Base-by-base conservation (phyloP, 2,797 vertebrate species). In the Tokudaia tokunoshimensis region DNA sequence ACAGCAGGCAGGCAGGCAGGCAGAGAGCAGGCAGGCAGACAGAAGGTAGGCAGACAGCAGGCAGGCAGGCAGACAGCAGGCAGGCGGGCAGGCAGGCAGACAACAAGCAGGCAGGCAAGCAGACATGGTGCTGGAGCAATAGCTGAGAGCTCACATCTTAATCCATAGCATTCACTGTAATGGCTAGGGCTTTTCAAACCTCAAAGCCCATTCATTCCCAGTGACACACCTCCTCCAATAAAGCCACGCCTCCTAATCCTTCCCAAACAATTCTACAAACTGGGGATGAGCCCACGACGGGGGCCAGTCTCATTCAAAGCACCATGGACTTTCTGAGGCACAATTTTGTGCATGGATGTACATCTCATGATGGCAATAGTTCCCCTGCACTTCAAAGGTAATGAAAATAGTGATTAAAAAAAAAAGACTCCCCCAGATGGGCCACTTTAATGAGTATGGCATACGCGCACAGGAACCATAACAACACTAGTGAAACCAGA, bases 401-500 rank as follows among this genome's bases (percentile, higher is more conserved):
- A 11, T 70, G 12, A 52, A 86, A 70, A 24, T 90, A n/a, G 72
- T 96, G 92, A 80, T 31, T 34, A 61, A 72, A 19, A 76, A 89
- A 67, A 86, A 67, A 89, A 81, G 83, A 72, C 47, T 37, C 0
- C 1, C 57, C 50, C n/a, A 89, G 96, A 96, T 22, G 67, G 84
- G 26, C n/a, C 15, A 12, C 55, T 85, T 92, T 86, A 87, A 61
- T 84, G 63, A 95, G 92, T 20, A 88, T 74, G 78, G 31, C 34
- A 44, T 65, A 65, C 65, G n/a, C 63, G 52, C 87, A 34, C 0
- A 59, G 76, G 79, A 91, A 50, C 55, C 74, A 75, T 75, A 78
- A 80, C 4, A n/a, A 37, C 87, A 57, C 89, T 89, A 91, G 92
- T 91, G 87, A 96, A 88, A 94, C 61, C 0, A 0, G 83, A 82